Conservation (phyloP, 2,113 vertebrate species). For the Zootoca vivipara region DNA sequence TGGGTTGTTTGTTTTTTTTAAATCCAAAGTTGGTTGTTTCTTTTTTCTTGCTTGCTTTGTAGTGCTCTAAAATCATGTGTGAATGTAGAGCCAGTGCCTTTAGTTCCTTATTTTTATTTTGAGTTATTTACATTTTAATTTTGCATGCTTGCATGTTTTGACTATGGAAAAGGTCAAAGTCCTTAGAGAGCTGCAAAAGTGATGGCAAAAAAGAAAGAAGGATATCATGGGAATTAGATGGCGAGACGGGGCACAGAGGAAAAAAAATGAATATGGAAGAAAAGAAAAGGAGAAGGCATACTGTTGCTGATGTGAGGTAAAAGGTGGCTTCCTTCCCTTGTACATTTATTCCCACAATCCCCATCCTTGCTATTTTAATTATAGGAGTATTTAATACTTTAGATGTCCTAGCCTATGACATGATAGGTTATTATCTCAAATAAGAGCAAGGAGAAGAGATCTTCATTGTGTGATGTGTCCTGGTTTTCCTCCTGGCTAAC, state of each 20-base stretch:
- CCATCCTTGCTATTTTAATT: constrained; percentile 17
- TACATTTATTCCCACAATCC: background rate
- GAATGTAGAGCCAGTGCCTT: background rate
- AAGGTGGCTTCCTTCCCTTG: constrained; percentile 8
- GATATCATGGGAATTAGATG: constrained; percentile 74
- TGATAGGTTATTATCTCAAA: background rate
- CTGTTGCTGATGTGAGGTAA: constrained; percentile 55
- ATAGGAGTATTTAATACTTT: background rate
- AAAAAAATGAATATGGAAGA: constrained; percentile 72
- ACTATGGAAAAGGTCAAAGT: constrained; percentile 30
- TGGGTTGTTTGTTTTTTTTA: background rate
- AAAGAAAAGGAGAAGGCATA: constrained; percentile 74
- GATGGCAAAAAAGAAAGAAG: constrained; percentile 74
- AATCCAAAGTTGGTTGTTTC: background rate
- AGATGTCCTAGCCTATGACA: background rate
- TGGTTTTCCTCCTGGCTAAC: background rate
- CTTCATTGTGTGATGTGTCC: background rate
- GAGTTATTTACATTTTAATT: constrained; percentile 17
- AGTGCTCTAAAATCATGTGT: background rate
- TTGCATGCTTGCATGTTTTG: constrained; percentile 43
- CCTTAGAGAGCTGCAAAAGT: constrained; percentile 56
- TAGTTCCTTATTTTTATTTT: constrained; percentile 48
- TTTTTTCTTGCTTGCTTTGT: background rate
- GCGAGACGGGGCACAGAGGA: constrained; percentile 49
- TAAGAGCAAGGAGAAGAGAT: background rate